Base-by-base conservation (phyloP, 2,888 invertebrate genomes). In the Drosophila prostipennis region DNA sequence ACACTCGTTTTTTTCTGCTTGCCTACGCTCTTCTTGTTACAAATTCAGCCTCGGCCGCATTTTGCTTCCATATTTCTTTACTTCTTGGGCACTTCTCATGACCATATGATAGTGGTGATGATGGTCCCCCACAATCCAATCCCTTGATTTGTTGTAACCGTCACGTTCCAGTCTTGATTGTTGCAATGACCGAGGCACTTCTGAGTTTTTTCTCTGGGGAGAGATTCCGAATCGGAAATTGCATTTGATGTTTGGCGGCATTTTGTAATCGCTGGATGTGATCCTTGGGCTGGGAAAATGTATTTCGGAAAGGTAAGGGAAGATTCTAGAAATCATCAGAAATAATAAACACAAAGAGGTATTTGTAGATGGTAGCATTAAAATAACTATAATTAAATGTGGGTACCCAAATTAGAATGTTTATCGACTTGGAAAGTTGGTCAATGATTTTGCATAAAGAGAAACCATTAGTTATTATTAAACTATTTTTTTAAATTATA, bases 11-110 rank as follows among this genome's bases (percentile, higher is more conserved):
- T 72, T 72, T 78, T 68, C 14, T 83, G 84, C 84, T 81, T 71
- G 70, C 78, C 78, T 76, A 72, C 56, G 78, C 76, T 59, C 53
- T 72, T 77, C 46, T 69, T 63, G 70, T 84, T 76, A 73, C 83
- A 79, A 74, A 56, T 64, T 76, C 70, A 71, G 59, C 23, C 83
- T 80, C 80, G 73, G 65, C 73, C 72, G 71, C 71, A 51, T 80
- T 83, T 82, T 55, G 34, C 45, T 37, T 45, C 49, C 71, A 80
- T 76, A 80, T 74, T 82, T 86, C 74, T 80, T 76, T 55, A 61
- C 67, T 67, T 76, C 69, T 70, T 72, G 56, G 1, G 46, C 54
- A 60, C 45, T 72, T 52, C 34, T 42, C 36, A 77, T 77, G 80
- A 55, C 71, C 59, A 56, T 57, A 48, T 64, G 40, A 23, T 52